Conservation (phyloP, 2,113 vertebrate genomes). For the Ancistrus triradiatus region DNA sequence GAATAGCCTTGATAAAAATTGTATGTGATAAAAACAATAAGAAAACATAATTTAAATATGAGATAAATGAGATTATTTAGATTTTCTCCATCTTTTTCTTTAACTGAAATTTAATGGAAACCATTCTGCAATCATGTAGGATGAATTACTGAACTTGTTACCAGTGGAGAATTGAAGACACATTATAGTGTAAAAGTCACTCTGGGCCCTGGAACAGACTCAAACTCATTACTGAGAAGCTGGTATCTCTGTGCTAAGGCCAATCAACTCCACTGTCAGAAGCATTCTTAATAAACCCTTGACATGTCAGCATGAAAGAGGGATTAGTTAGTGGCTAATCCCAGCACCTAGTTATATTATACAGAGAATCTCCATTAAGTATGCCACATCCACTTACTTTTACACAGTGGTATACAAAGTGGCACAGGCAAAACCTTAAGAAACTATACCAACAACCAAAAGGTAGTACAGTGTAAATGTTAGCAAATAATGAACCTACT, state of each 20-base stretch:
- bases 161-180: slow-evolving; percentile 48
- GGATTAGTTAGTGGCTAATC: slow-evolving; percentile 12
- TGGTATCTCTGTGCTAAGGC: slow-evolving; percentile 20
- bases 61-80: no score
- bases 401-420: background rate
- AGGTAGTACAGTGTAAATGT: no score
- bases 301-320: slow-evolving; percentile 7
- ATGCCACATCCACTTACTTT: background rate
- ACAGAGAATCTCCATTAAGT: background rate
- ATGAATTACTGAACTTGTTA: slow-evolving; percentile 53
- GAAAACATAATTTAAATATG: no score
- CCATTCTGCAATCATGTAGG: slow-evolving; percentile 42
- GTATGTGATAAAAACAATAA: background rate
- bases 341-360: background rate
- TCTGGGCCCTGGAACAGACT: slow-evolving; percentile 42
- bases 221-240: slow-evolving; percentile 46
- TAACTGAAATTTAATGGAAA: slow-evolving; percentile 51
- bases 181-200: slow-evolving; percentile 50
- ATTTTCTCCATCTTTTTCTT: slow-evolving; percentile 25
- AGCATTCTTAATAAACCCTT: slow-evolving; percentile 26
- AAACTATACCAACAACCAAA: no score
- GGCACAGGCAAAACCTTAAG: background rate
- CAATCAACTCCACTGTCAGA: background rate
- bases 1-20: no score
- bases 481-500: no score